Evolutionary conservation across 2,113 vertebrate genomes (phyloP), one percentile per base, ranked within the genome.

Genomic region (Hyla sarda): DNA sequence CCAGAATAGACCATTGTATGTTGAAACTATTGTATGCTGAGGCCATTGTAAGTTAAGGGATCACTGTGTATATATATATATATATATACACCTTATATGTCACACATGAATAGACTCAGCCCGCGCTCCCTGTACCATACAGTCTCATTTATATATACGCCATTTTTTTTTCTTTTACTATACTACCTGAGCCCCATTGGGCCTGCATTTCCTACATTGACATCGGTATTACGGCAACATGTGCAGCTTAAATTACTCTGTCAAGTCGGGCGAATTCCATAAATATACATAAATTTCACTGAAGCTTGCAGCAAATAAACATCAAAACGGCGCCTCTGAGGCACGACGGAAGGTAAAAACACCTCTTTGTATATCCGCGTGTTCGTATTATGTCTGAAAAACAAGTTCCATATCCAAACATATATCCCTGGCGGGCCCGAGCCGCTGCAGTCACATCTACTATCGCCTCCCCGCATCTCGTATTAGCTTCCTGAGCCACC

Each of bases 261-360:
- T 80, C 54, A 25, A 47, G 34, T 28, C 8, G 37, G 52, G 12
- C n/a, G 28, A 60, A n/a, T 41, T 56, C 54, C 21, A 60, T 47
- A 45, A 45, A 81, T 54, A 56, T 79, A 32, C 76, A 79, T 79
- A 79, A 37, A 81, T 62, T 81, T 62, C 34, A 9, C 77, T 17
- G 78, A 47, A 37, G 28, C 60, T 16, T 45, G 52, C 56, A 62
- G 58, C 30, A 56, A 81, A 25, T 25, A 81, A 81, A 81, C 78
- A 80, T 80, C 77, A 81, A 81, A 81, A 32, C 32, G 58, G 78
- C 56, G 32, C 58, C 78, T 81, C 2, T 5, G 56, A 62, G 78
- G 56, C 78, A 45, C n/a, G n/a, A 28, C 13, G 37, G 52, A 34
- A 45, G 78, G 56, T 62, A 65, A 65, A 62, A 65, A 81, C 30